Evolutionary conservation across 1,140 invertebrate species (phyloP), one percentile per base, ranked within the genome.

Genomic region (Pantala flavescens): DNA sequence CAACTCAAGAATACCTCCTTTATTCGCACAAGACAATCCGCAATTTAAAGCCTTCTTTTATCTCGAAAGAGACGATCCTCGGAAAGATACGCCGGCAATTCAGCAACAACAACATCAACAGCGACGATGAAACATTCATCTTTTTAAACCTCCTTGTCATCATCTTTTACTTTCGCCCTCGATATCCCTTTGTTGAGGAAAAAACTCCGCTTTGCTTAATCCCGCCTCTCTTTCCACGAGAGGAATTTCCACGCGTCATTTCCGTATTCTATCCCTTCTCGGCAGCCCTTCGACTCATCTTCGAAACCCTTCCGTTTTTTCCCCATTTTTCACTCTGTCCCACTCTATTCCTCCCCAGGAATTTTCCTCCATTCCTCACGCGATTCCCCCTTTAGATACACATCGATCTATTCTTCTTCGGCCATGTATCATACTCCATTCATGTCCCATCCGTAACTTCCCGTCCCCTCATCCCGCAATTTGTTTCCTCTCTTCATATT

Each of bases 121-220:
- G 49, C 49, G 49, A 9, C 28, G 28, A 36, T 36, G 28, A 36
- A 36, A 36, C 49, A 63, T 63, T 63, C 49, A 63, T 63, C 49
- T 63, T 63, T 63, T 63, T 63, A 63, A 63, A 63, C 12, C 49
- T 63, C 49, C 49, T 63, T 63, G 49, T 63, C 49, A 63, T 63
- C 49, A 63, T 63, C 49, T 63, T 63, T 63, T 63, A 63, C 49
- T 63, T 63, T 63, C 49, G 12, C 49, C 28, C 28, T 36, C 28
- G 28, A 36, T 36, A 36, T 63, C 49, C 49, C n/a, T 63, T 63
- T 63, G 49, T 63, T 21, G 3, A 12, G n/a, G 12, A 63, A 63
- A 63, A 63, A 63, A 63, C n/a, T 63, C 12, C 49, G 16, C 28
- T 36, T 19, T 63, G 5, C 49, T 63, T 63, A 63, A 63, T 63